Percentiles rank a stretch among this genome's conserved stretches.
Evolutionary conservation across 2,797 vertebrate species (phyloP).

Genomic region (Adrianichthys oophorus): DNA sequence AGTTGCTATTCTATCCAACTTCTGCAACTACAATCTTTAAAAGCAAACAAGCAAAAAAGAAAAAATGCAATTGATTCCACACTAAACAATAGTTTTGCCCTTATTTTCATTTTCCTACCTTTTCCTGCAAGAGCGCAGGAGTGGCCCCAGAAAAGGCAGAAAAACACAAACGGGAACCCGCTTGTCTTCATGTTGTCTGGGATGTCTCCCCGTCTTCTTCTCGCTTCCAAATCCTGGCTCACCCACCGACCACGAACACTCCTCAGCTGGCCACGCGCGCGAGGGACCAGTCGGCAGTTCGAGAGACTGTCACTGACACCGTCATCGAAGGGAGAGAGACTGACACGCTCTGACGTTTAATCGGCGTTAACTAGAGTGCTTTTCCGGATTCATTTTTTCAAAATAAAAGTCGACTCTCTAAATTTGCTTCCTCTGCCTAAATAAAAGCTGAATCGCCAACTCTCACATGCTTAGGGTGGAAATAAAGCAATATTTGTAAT

Average conservation of each 20-base stretch:
- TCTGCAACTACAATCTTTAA: constrained; percentile 29
- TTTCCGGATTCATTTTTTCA: constrained; percentile 26
- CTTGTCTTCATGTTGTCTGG: constrained; percentile 56
- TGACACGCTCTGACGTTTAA: constrained; percentile 4
- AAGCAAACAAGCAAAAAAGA: background rate
- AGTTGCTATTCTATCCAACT: constrained; percentile 23
- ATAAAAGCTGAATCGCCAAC: background rate
- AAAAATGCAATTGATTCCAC: constrained; percentile 4
- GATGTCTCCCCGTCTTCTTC: constrained; percentile 45
- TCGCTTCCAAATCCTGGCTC: constrained; percentile 44
- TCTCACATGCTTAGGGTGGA: background rate
- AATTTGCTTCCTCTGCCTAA: background rate
- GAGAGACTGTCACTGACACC: constrained; percentile 31
- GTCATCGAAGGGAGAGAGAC: constrained; percentile 27
- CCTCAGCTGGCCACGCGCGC: constrained; percentile 22
- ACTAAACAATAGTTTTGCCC: background rate
- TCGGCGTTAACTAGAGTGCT: background rate
- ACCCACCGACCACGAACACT: constrained; percentile 25
- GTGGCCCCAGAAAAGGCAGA: constrained; percentile 71
- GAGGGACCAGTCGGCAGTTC: constrained; percentile 14
- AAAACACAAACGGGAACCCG: constrained; percentile 54
- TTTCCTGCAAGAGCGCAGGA: constrained; percentile 80
- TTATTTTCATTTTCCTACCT: constrained; percentile 75
- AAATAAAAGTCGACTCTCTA: constrained; percentile 19
- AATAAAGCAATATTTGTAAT: background rate